A percentile compares a stretch with the other conserved stretches of the same genome.
These are phyloP conservation scores for Venturia canescens DNA, from an alignment of 1,140 invertebrate species.

Conservation along the genomic window DNA sequence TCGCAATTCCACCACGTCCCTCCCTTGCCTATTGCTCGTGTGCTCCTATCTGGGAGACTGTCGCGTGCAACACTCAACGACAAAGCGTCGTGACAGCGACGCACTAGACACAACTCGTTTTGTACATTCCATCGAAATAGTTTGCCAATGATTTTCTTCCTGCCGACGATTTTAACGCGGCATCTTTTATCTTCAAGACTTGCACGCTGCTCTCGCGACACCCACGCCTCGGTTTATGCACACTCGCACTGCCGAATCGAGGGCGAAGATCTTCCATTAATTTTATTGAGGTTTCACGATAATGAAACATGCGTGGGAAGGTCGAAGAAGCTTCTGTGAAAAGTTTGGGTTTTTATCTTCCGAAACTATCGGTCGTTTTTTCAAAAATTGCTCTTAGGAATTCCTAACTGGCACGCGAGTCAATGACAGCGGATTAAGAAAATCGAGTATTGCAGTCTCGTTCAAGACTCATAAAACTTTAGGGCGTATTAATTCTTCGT, in stretches of 20 bases:
- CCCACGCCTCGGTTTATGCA: constrained; percentile 1
- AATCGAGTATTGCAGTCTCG: too few relatives aligned
- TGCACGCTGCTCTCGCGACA: constrained; percentile 3
- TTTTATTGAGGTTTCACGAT: too few relatives aligned
- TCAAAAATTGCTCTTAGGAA: too few relatives aligned
- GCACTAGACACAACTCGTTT: constrained; percentile 1
- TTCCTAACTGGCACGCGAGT: too few relatives aligned
- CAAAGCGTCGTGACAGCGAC: constrained; percentile 40
- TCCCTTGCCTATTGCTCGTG: background rate
- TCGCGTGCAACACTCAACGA: constrained; percentile 15
- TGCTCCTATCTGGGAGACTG: background rate
- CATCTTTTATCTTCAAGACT: background rate
- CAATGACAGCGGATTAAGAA: too few relatives aligned
- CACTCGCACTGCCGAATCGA: too few relatives aligned
- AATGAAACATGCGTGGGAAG: background rate
- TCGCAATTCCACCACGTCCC: constrained; percentile 32
- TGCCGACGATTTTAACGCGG: background rate
- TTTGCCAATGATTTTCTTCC: constrained; percentile 62
- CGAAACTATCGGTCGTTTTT: too few relatives aligned
- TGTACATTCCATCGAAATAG: constrained; percentile 57
- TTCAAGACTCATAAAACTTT: too few relatives aligned
- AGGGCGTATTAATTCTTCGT: too few relatives aligned
- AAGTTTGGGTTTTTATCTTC: too few relatives aligned
- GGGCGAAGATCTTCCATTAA: too few relatives aligned
- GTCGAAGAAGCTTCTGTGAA: too few relatives aligned